phyloP scores from a whole-genome alignment of 30 jellyfish, hydroid and myxozoan species.

The Chrysaora quinquecirrha region DNA sequence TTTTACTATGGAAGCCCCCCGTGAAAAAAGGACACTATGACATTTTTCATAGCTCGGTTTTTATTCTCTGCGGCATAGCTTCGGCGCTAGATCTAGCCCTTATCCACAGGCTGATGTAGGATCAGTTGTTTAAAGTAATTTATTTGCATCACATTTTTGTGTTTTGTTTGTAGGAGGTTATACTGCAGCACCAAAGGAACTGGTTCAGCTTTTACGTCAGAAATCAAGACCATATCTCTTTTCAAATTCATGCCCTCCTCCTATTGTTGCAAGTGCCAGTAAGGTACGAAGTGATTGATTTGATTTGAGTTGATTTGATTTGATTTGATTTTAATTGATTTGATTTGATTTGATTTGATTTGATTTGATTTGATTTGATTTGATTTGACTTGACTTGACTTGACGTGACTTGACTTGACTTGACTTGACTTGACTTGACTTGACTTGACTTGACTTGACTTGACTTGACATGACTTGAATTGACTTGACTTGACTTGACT shows the following conservation, averaged over 20 bases:
- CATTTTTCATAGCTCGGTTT: too few species aligned
- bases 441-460: too few species aligned
- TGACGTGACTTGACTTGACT: too few species aligned
- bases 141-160: neutral
- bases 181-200: slow-evolving; percentile 91
- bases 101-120: neutral
- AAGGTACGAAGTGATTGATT: neutral
- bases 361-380: neutral
- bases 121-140: neutral
- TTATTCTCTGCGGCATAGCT: too few species aligned
- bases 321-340: too few species aligned
- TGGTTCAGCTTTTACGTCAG: slow-evolving; percentile 90
- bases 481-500: neutral
- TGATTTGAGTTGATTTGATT: too few species aligned
- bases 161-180: slow-evolving; percentile 86
- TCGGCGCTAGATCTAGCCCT: neutral
- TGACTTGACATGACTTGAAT: neutral
- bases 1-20: neutral
- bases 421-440: too few species aligned
- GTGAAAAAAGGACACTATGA: too few species aligned
- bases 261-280: neutral
- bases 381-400: neutral
- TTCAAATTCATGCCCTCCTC: slow-evolving; percentile 64
- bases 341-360: too few species aligned
- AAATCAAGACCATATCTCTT: slow-evolving; percentile 94